phyloP scores from a whole-genome alignment of 1,140 invertebrate species.

The Tenebrio molitor region DNA sequence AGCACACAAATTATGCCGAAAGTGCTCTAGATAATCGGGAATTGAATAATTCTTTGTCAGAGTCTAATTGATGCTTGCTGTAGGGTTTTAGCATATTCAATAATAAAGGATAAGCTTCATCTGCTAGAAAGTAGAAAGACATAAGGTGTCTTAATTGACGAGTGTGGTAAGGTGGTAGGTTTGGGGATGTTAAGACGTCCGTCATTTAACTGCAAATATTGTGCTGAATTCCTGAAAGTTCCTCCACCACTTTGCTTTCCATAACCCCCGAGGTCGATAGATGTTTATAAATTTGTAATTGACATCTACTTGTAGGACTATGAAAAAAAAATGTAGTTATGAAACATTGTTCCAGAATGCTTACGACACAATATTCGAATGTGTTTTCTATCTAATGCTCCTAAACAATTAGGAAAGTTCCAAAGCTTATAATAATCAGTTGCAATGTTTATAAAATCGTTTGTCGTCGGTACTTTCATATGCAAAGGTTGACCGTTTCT shows the following conservation, averaged over 20 bases:
- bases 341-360: constrained; percentile 64
- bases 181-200: constrained; percentile 54
- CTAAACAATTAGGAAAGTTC: constrained; percentile 65
- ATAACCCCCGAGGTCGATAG: constrained; percentile 64
- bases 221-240: constrained; percentile 59
- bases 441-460: constrained; percentile 59
- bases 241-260: constrained; percentile 64
- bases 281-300: constrained; percentile 64
- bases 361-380: constrained; percentile 60
- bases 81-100: constrained; percentile 48
- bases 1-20: constrained; percentile 62
- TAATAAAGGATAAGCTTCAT: constrained; percentile 53
- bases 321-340: constrained; percentile 67
- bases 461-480: constrained; percentile 56
- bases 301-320: constrained; percentile 65
- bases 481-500: constrained; percentile 57
- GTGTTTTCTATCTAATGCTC: constrained; percentile 67
- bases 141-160: constrained; percentile 44
- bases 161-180: constrained; percentile 53
- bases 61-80: constrained; percentile 7
- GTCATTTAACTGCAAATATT: constrained; percentile 53
- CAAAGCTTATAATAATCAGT: constrained; percentile 58
- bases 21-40: constrained; percentile 51
- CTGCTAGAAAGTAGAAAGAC: constrained; percentile 50
- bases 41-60: constrained; percentile 52